Evolutionary conservation across 1,140 invertebrate species (phyloP).

Genomic region (Oryzaephilus surinamensis): DNA sequence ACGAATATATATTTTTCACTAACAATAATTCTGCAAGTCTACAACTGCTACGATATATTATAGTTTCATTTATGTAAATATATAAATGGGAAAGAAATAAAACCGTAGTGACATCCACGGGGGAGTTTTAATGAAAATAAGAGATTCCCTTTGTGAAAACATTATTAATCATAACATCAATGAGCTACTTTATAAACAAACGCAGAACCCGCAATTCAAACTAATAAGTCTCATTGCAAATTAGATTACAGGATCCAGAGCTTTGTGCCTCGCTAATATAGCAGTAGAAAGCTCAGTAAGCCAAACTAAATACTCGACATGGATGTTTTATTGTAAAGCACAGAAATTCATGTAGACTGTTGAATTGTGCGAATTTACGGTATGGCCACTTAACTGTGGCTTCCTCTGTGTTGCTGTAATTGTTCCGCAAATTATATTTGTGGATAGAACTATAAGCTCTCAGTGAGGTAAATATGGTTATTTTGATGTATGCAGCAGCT

Average conservation of each 20-base stretch:
- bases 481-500: constrained; percentile 24
- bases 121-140: too few species aligned
- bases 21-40: too few species aligned
- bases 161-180: constrained; percentile 30
- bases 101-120: too few species aligned
- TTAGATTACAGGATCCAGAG: constrained; percentile 34
- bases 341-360: constrained; percentile 2
- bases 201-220: constrained; percentile 28
- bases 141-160: too few species aligned
- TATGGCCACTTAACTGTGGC: constrained; percentile 30
- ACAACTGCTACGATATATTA: too few species aligned
- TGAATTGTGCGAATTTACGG: constrained; percentile 11
- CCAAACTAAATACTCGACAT: too few species aligned
- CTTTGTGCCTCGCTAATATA: constrained; percentile 33
- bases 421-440: constrained; percentile 34
- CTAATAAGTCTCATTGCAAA: constrained; percentile 37
- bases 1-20: too few species aligned
- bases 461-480: constrained; percentile 28
- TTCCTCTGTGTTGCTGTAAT: constrained; percentile 30
- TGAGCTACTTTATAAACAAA: constrained; percentile 29
- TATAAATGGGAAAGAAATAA: too few species aligned
- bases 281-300: constrained; percentile 29
- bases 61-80: too few species aligned
- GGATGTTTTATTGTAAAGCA: too few species aligned
- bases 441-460: constrained; percentile 30